These are phyloP conservation scores for Drosophila nebulosa DNA, from an alignment of 1,140 invertebrate species.

Conservation along the genomic window DNA sequence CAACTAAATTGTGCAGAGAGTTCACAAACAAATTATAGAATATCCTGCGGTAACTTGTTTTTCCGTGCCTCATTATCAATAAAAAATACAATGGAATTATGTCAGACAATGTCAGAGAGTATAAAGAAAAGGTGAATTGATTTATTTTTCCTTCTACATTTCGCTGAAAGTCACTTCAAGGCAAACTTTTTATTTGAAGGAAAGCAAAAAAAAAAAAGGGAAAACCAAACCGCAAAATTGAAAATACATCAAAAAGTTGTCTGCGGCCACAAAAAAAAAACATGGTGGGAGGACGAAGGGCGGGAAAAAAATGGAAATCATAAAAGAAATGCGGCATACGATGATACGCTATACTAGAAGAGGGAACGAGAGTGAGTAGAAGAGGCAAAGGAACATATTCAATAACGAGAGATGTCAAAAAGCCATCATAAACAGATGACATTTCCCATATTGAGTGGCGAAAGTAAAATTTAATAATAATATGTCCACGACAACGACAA, in stretches of 20 bases:
- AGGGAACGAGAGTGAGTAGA: conserved; percentile 17
- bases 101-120: conserved; percentile 29
- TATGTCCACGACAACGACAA: conserved; percentile 51
- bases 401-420: conserved; percentile 79
- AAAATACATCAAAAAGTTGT: conserved; percentile 72
- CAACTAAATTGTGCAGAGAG: too few species aligned
- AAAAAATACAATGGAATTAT: neutral
- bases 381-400: conserved; percentile 58
- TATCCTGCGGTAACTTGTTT: neutral
- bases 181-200: conserved; percentile 24
- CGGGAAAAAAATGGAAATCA: conserved; percentile 27
- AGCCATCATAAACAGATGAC: conserved; percentile 79
- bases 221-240: conserved; percentile 63
- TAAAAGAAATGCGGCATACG: conserved; percentile 32
- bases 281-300: neutral
- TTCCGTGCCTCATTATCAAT: neutral
- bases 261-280: conserved; percentile 23
- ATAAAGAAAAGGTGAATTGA: conserved; percentile 17
- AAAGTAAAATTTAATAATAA: conserved; percentile 80
- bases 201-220: neutral
- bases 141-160: conserved; percentile 5
- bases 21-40: neutral
- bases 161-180: conserved; percentile 12
- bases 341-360: neutral
- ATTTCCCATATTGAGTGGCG: conserved; percentile 79